phyloP scores from a whole-genome alignment of 1,140 invertebrate genomes.

The Bombus haemorrhoidalis region DNA sequence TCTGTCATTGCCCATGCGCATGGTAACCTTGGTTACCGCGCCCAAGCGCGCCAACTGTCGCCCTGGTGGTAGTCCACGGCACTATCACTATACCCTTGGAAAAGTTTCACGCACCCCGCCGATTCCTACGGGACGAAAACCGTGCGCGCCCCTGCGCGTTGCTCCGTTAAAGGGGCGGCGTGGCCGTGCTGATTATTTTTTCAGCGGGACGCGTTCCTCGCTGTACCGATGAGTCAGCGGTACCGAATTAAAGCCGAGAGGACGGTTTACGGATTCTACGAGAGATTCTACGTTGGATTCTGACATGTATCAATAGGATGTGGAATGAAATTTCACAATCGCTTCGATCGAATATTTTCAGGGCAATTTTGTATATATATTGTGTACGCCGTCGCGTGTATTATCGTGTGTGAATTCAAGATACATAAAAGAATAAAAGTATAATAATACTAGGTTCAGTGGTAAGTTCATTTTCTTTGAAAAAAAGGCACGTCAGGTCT shows the following conservation, averaged over 20 bases:
- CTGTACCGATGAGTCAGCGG: background rate
- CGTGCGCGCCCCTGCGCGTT: background rate
- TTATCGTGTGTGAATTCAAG: too few relatives aligned
- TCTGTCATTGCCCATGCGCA: slow-evolving; percentile 65
- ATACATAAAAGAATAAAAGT: too few relatives aligned
- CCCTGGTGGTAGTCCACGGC: slow-evolving; percentile 4
- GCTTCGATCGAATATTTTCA: background rate
- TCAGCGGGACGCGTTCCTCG: background rate
- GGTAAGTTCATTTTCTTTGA: too few relatives aligned
- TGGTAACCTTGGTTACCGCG: slow-evolving; percentile 60
- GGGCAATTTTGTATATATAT: too few relatives aligned
- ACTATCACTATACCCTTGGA: slow-evolving; percentile 3
- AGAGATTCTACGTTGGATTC: background rate
- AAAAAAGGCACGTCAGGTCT: too few relatives aligned
- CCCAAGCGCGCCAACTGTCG: slow-evolving; percentile 41
- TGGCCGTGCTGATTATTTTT: slow-evolving; percentile 3
- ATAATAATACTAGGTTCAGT: too few relatives aligned
- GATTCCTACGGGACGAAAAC: background rate
- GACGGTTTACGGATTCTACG: background rate
- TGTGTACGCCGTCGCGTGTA: background rate
- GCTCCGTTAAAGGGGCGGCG: background rate
- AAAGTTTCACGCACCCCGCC: slow-evolving; percentile 10
- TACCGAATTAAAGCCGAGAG: background rate
- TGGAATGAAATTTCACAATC: background rate
- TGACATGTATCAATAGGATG: background rate